Percentiles rank a stretch among this genome's conserved stretches.
Conservation (phyloP, 1,140 invertebrate species). For the Sminthurides bifidus region DNA sequence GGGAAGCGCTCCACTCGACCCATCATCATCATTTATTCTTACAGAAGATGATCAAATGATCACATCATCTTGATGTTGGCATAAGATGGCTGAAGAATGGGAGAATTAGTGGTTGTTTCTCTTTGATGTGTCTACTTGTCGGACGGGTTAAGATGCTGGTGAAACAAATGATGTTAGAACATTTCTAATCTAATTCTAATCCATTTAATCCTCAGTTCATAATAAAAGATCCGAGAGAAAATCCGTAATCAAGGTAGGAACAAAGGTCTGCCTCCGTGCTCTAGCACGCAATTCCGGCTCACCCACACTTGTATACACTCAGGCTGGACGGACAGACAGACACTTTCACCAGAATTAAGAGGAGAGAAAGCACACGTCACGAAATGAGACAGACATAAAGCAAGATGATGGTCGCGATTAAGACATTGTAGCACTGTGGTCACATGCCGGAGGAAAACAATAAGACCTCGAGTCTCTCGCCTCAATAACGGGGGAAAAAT, state of each 20-base stretch:
- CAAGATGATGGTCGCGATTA: too few relatives aligned
- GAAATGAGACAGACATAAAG: too few relatives aligned
- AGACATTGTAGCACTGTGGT: too few relatives aligned
- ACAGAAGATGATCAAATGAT: too few relatives aligned
- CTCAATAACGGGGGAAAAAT: too few relatives aligned
- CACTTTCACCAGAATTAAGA: conserved; percentile 5
- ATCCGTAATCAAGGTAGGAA: not conserved
- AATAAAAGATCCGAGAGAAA: conserved; percentile 2
- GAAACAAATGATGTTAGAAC: conserved; percentile 29
- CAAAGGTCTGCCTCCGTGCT: not conserved
- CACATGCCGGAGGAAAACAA: too few relatives aligned
- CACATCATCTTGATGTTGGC: too few relatives aligned
- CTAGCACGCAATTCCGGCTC: conserved; percentile 12
- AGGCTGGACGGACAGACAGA: not conserved
- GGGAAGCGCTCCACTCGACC: too few relatives aligned
- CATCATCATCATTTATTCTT: too few relatives aligned
- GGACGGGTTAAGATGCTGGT: conserved; percentile 16
- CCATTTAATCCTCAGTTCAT: conserved; percentile 21
- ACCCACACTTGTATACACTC: conserved; percentile 2
- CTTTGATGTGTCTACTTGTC: conserved; percentile 29
- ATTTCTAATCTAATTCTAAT: conserved; percentile 17
- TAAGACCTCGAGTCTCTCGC: too few relatives aligned
- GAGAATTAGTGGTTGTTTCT: conserved; percentile 18
- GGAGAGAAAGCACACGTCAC: too few relatives aligned
- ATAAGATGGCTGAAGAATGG: too few relatives aligned